Conservation (phyloP, 2,113 vertebrate genomes). For the Panurus biarmicus region DNA sequence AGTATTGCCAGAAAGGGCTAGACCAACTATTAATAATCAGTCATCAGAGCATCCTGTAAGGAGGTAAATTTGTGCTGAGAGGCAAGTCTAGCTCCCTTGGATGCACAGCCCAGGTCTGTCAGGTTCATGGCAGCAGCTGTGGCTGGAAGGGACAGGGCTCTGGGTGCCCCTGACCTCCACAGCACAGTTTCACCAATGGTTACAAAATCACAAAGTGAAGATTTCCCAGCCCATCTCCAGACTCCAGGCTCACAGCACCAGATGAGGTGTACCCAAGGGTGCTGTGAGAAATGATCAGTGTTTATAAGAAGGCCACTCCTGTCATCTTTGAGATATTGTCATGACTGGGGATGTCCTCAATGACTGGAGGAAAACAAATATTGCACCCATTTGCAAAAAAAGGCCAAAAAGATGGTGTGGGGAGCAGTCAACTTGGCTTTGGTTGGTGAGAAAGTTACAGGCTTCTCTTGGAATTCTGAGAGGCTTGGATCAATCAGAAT, state of each 20-base stretch:
- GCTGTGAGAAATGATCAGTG: neutral
- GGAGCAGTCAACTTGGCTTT: neutral
- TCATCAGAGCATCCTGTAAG: neutral
- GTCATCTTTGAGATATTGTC: neutral
- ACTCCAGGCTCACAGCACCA: neutral
- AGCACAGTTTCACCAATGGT: neutral
- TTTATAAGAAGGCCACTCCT: neutral
- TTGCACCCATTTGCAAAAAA: neutral
- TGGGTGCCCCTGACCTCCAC: neutral
- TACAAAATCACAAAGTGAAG: neutral
- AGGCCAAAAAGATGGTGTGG: neutral
- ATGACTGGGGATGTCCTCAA: accelerated
- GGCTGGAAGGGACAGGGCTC: neutral
- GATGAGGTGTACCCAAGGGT: neutral
- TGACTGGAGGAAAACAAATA: neutral
- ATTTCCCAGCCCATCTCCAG: neutral
- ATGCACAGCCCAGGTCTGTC: neutral
- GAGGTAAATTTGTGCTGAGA: neutral
- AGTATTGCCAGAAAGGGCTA: neutral
- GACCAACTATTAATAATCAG: too few relatives aligned
- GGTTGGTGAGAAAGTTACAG: neutral
- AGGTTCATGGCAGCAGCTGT: neutral
- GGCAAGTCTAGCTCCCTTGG: neutral
- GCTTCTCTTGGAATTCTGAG: neutral
- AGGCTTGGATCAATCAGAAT: neutral